Evolutionary conservation across 2,797 vertebrate genomes (phyloP).

Genomic region (Siniperca scherzeri): DNA sequence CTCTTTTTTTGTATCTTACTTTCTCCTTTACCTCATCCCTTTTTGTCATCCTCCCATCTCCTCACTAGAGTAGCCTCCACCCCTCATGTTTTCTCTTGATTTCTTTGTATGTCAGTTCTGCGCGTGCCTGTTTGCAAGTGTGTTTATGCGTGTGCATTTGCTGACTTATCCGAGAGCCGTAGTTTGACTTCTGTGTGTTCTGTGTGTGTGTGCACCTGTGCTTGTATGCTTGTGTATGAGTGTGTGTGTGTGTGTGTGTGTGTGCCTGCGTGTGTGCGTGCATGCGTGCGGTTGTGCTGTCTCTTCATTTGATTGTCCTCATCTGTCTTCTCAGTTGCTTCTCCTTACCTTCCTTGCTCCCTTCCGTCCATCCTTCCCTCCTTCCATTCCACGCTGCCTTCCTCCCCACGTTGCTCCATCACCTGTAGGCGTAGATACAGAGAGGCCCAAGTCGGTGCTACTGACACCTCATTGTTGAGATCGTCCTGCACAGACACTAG

Average conservation of each 20-base stretch:
- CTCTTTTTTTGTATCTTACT: slow-evolving; percentile 37
- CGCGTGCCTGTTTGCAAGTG: slow-evolving; percentile 61
- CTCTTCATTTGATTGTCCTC: slow-evolving; percentile 75
- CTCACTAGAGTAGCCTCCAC: slow-evolving; percentile 62
- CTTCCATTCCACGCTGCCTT: slow-evolving; percentile 65
- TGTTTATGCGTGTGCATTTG: slow-evolving; percentile 47
- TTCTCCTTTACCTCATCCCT: slow-evolving; percentile 66
- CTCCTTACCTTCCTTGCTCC: slow-evolving; percentile 68
- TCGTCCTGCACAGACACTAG: slow-evolving; percentile 43
- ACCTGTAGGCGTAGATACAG: slow-evolving; percentile 64
- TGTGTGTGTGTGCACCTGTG: slow-evolving; percentile 35
- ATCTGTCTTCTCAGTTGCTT: slow-evolving; percentile 80
- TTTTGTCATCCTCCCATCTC: slow-evolving; percentile 73
- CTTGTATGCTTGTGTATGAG: slow-evolving; percentile 33
- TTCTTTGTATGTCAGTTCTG: slow-evolving; percentile 79
- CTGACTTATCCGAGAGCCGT: slow-evolving; percentile 55
- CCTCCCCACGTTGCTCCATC: slow-evolving; percentile 61
- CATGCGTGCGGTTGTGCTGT: slow-evolving; percentile 63
- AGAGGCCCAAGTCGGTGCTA: slow-evolving; percentile 38
- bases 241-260: slow-evolving; percentile 29
- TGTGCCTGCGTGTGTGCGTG: slow-evolving; percentile 36
- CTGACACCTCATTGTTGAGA: slow-evolving; percentile 47
- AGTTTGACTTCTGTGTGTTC: slow-evolving; percentile 52
- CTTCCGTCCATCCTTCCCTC: slow-evolving; percentile 44
- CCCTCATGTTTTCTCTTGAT: slow-evolving; percentile 71